Conservation (phyloP, 2,113 vertebrate species). For the Pimephales promelas region DNA sequence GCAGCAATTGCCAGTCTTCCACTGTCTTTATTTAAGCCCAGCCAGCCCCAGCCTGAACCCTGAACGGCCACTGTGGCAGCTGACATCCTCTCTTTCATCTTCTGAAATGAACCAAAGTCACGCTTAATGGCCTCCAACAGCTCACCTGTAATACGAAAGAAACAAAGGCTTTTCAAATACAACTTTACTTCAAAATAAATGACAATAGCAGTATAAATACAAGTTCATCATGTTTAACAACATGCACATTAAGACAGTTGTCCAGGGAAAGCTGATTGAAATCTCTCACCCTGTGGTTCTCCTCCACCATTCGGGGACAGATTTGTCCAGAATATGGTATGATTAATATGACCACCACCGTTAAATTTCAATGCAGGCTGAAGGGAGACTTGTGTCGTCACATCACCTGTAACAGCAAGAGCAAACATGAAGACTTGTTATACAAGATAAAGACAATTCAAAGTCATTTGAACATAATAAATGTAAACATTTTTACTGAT, state of each 20-base stretch:
- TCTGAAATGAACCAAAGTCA: slow-evolving; percentile 93
- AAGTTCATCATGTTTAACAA: not conserved
- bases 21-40: slow-evolving; percentile 88
- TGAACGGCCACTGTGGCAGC: slow-evolving; percentile 88
- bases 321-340: slow-evolving; percentile 98
- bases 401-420: slow-evolving; percentile 80
- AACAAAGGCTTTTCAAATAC: not conserved
- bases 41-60: slow-evolving; percentile 97
- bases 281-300: slow-evolving; percentile 86
- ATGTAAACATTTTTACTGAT: not conserved
- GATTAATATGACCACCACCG: slow-evolving; percentile 95
- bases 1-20: slow-evolving; percentile 83
- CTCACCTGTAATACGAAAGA: slow-evolving; percentile 76
- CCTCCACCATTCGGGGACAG: slow-evolving; percentile 90
- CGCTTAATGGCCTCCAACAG: slow-evolving; percentile 89
- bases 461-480: not conserved
- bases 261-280: not conserved
- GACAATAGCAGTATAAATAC: not conserved
- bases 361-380: slow-evolving; percentile 93
- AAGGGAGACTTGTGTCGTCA: slow-evolving; percentile 88
- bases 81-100: slow-evolving; percentile 92
- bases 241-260: not conserved
- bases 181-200: not conserved
- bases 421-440: not conserved
- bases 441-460: not conserved